These are phyloP conservation scores for Acleris cristana DNA, from an alignment of 2,888 invertebrate species.

Conservation along the genomic window DNA sequence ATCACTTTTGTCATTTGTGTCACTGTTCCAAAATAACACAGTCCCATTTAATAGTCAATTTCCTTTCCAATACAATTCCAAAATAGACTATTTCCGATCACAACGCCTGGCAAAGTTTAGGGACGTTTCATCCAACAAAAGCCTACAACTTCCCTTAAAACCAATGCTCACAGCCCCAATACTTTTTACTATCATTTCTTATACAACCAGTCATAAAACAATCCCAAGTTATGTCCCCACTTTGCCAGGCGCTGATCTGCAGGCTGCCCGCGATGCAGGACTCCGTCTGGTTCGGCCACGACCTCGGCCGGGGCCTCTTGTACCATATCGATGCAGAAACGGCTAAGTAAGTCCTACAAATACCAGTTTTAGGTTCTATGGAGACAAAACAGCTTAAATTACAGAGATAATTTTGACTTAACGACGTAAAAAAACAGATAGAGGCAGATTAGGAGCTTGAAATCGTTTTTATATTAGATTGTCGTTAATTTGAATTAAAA, in stretches of 20 bases:
- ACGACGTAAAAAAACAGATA: too few species aligned
- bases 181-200: too few species aligned
- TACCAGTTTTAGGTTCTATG: not conserved
- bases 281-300: constrained; percentile 37
- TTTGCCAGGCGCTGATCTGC: constrained; percentile 34
- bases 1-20: too few species aligned
- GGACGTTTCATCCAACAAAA: constrained; percentile 9
- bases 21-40: too few species aligned
- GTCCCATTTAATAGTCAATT: too few species aligned
- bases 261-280: constrained; percentile 26
- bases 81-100: not conserved
- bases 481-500: too few species aligned
- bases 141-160: not conserved
- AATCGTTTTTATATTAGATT: too few species aligned
- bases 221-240: constrained; percentile 33
- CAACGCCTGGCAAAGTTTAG: constrained; percentile 23
- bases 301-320: constrained; percentile 35
- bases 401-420: too few species aligned
- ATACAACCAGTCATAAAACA: not conserved
- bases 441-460: too few species aligned
- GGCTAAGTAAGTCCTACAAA: constrained; percentile 31
- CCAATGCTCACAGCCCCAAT: too few species aligned
- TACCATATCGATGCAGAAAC: constrained; percentile 38
- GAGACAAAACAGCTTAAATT: not conserved
- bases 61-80: not conserved